Evolutionary conservation across 2,888 invertebrate species (phyloP).

Genomic region (Phyto melanocephala): DNA sequence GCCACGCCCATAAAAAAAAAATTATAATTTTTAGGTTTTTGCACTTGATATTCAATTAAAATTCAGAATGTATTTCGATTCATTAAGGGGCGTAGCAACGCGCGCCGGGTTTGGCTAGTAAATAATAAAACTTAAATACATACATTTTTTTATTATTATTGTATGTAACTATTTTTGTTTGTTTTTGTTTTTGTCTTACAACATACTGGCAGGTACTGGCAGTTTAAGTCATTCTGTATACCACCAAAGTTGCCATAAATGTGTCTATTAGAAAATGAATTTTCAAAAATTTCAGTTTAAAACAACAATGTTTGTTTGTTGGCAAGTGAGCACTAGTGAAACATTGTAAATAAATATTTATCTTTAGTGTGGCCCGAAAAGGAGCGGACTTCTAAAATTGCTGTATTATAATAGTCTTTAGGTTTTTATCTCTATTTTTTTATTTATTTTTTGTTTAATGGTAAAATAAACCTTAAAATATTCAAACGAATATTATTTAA

Average conservation of each 20-base stretch:
- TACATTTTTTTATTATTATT: slow-evolving; percentile 9
- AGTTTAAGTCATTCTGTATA: background rate
- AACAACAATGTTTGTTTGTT: background rate
- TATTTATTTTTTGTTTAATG: too few species aligned
- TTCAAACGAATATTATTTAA: slow-evolving; percentile 59
- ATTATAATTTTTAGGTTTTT: too few species aligned
- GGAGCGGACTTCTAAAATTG: slow-evolving; percentile 8
- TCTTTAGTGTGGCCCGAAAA: background rate
- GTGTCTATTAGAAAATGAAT: slow-evolving; percentile 10
- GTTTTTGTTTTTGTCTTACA: background rate
- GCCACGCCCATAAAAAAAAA: too few species aligned
- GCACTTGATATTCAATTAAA: too few species aligned
- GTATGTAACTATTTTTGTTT: background rate
- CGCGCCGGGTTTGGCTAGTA: too few species aligned
- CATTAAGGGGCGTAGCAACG: too few species aligned
- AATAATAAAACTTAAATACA: slow-evolving; percentile 13
- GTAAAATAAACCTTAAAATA: too few species aligned
- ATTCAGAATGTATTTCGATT: too few species aligned
- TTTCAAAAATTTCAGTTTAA: background rate
- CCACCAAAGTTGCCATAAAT: slow-evolving; percentile 7
- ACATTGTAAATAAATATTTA: background rate
- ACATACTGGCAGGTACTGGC: slow-evolving; percentile 9
- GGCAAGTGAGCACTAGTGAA: background rate
- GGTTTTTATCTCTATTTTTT: slow-evolving; percentile 19
- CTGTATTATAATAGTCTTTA: slow-evolving; percentile 9